Percentiles rank a stretch among this genome's conserved stretches.
Conservation (phyloP, 2,888 invertebrate species). For the Caenorhabditis wallacei region DNA sequence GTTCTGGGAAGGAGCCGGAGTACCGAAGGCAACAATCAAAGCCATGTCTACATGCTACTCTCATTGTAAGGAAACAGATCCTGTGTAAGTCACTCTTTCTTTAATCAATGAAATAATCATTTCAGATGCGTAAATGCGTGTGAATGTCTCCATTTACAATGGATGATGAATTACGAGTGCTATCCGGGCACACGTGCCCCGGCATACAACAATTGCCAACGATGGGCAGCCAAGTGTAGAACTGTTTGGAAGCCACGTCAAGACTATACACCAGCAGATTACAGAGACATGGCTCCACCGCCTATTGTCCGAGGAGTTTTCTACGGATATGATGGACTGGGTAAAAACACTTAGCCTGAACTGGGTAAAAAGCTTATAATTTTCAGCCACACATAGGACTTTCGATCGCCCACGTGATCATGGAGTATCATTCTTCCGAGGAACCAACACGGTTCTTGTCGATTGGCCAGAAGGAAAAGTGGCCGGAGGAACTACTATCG, state of each 20-base stretch:
- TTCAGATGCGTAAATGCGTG: conserved; percentile 77
- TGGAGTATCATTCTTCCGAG: conserved; percentile 79
- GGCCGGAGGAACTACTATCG: conserved; percentile 74
- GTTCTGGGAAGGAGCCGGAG: conserved; percentile 74
- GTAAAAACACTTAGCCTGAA: conserved; percentile 30
- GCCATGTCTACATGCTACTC: conserved; percentile 74
- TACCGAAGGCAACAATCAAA: conserved; percentile 71
- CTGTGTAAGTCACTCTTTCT: conserved; percentile 58
- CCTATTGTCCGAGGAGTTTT: conserved; percentile 79
- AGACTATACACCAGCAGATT: conserved; percentile 76
- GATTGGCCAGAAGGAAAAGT: conserved; percentile 81
- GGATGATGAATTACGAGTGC: conserved; percentile 79
- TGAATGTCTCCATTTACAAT: conserved; percentile 79
- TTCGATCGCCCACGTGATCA: conserved; percentile 79
- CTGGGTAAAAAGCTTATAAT: not conserved
- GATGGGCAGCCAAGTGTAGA: conserved; percentile 79
- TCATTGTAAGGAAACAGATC: conserved; percentile 74
- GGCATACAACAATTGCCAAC: conserved; percentile 76
- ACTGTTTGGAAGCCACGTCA: conserved; percentile 76
- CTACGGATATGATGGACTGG: conserved; percentile 78
- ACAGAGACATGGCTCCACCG: conserved; percentile 74
- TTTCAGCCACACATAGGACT: conserved; percentile 72
- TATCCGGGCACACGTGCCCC: conserved; percentile 74
- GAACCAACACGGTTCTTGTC: conserved; percentile 77
- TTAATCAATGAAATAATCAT: too few relatives aligned